phyloP scores from a whole-genome alignment of 2,113 vertebrate species.

The Sprattus sprattus region DNA sequence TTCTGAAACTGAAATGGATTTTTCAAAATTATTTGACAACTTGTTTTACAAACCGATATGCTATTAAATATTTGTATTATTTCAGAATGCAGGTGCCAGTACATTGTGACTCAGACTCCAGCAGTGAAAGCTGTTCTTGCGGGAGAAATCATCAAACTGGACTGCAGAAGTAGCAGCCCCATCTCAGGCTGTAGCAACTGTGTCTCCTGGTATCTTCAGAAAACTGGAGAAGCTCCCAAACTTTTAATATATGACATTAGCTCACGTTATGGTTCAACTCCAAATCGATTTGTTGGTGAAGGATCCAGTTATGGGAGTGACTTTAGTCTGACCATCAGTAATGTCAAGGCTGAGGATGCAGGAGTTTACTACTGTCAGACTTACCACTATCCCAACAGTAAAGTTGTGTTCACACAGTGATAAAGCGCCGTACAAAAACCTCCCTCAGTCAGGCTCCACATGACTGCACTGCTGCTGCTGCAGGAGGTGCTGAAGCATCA shows the following conservation, averaged over 20 bases:
- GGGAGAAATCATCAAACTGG: not conserved
- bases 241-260: not conserved
- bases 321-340: not conserved
- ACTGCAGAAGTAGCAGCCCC: not conserved
- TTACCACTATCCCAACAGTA: no score
- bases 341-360: no score
- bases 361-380: no score
- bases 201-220: not conserved
- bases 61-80: not conserved
- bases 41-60: no score
- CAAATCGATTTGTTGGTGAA: not conserved
- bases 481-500: no score
- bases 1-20: not conserved
- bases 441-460: constrained; percentile 1
- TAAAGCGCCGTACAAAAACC: no score
- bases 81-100: not conserved
- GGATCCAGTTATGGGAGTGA: not conserved
- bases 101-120: not conserved
- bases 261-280: not conserved
- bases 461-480: constrained; percentile 6
- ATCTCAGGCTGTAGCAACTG: not conserved
- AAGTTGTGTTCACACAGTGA: no score
- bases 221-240: not conserved
- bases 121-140: not conserved
- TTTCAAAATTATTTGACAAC: no score